Percentiles rank a stretch among this genome's conserved stretches.
Evolutionary conservation across 2,888 invertebrate genomes (phyloP).

Genomic region (Ischnus inquisitorius): DNA sequence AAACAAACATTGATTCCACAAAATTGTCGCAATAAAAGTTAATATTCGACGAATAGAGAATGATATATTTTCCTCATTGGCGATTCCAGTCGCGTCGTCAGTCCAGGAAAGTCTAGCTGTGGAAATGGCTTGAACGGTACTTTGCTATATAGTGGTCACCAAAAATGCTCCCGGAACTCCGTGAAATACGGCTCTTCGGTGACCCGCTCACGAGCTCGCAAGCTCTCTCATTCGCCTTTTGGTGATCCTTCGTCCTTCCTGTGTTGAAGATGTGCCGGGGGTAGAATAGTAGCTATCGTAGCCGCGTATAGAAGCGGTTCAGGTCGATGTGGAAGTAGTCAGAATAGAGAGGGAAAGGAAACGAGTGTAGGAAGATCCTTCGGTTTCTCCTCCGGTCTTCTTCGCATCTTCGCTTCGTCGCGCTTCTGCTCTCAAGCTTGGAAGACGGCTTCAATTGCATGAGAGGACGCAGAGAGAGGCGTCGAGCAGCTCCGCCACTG

Average conservation of each 20-base stretch:
- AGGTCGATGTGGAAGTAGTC: conserved; percentile 4
- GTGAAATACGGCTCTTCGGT: conserved; percentile 62
- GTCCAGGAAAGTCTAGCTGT: conserved; percentile 35
- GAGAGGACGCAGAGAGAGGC: conserved; percentile 67
- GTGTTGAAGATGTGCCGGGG: conserved; percentile 22
- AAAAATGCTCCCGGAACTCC: conserved; percentile 58
- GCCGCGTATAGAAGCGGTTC: background rate
- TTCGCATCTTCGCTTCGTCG: conserved; percentile 60
- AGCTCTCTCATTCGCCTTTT: conserved; percentile 39
- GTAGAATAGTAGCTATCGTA: conserved; percentile 14
- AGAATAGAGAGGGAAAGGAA: conserved; percentile 25
- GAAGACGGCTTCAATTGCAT: conserved; percentile 77
- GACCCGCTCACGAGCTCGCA: conserved; percentile 55
- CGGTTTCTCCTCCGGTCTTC: conserved; percentile 39
- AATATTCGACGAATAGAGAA: conserved; percentile 31
- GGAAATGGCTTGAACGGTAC: conserved; percentile 48
- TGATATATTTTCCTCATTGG: conserved; percentile 49
- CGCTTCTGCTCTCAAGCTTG: conserved; percentile 47
- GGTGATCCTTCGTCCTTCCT: conserved; percentile 43
- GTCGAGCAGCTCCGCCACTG: conserved; percentile 58
- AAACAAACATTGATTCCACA: conserved; percentile 29
- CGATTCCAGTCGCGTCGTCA: conserved; percentile 50
- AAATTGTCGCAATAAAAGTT: conserved; percentile 28
- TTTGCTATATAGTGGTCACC: conserved; percentile 33
- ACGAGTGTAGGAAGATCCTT: conserved; percentile 27